Conservation (phyloP, 2,113 vertebrate species). For the Meles meles region DNA sequence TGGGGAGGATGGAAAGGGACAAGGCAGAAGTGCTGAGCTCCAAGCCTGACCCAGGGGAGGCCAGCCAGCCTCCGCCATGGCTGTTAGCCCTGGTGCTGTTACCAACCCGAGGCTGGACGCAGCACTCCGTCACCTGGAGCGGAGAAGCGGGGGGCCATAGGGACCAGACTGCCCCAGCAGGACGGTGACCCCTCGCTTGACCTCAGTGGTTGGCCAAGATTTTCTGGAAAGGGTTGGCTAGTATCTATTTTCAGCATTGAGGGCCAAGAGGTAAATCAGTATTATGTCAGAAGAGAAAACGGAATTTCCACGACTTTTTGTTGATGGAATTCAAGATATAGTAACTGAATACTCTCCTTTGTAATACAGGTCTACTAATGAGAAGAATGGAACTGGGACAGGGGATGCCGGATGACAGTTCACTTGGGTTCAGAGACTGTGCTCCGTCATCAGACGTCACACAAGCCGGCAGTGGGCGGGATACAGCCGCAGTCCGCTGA, state of each 20-base stretch:
- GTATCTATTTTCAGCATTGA: background rate
- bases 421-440: background rate
- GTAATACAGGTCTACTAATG: background rate
- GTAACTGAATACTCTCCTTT: background rate
- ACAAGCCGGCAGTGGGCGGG: background rate
- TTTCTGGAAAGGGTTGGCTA: background rate
- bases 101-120: fast-evolving
- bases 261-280: background rate
- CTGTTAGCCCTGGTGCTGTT: fast-evolving
- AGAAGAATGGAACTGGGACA: background rate
- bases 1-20: background rate
- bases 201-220: background rate
- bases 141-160: too few species aligned
- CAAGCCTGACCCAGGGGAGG: background rate
- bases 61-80: background rate
- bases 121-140: fast-evolving
- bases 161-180: fast-evolving
- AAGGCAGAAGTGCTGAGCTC: background rate
- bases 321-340: background rate
- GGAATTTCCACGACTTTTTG: background rate
- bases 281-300: background rate
- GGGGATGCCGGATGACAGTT: background rate
- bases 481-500: fast-evolving
- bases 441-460: background rate
- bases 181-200: background rate